Evolutionary conservation across 2,797 vertebrate species (phyloP).

Genomic region (Notamacropus eugenii): DNA sequence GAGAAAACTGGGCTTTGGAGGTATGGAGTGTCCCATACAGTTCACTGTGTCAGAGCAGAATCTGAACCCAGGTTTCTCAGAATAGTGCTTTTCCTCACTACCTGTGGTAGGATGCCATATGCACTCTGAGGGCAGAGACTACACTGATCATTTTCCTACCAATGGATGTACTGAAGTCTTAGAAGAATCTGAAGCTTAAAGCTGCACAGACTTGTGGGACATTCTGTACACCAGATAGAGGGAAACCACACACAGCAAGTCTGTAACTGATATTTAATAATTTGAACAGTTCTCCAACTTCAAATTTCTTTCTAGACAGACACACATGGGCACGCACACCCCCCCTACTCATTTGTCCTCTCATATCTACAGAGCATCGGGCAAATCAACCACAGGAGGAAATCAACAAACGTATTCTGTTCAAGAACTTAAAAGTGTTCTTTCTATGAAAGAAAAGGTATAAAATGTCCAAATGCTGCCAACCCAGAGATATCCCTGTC

Average conservation of each 20-base stretch:
- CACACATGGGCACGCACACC: rapidly evolving
- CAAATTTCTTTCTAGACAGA: not conserved
- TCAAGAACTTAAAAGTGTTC: not conserved
- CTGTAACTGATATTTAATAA: too few species aligned
- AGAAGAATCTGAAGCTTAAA: not conserved
- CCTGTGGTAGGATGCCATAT: not conserved
- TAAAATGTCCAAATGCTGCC: not conserved
- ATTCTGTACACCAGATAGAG: too few species aligned
- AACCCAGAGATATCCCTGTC: too few species aligned
- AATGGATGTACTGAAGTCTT: not conserved
- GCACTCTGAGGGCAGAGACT: not conserved
- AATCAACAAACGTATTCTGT: not conserved
- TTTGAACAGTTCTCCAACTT: not conserved
- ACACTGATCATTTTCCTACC: not conserved
- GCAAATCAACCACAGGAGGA: not conserved
- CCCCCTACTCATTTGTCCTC: too few species aligned
- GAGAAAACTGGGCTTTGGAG: too few species aligned
- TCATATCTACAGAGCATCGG: not conserved
- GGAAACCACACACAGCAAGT: not conserved
- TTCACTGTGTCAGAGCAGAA: too few species aligned
- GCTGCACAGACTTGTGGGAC: not conserved
- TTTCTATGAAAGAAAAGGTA: not conserved
- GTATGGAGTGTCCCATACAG: too few species aligned
- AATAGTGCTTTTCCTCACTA: not conserved
- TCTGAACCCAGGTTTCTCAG: not conserved